Base-by-base conservation (phyloP, 2,797 vertebrate genomes). In the Centropyge bicolor region DNA sequence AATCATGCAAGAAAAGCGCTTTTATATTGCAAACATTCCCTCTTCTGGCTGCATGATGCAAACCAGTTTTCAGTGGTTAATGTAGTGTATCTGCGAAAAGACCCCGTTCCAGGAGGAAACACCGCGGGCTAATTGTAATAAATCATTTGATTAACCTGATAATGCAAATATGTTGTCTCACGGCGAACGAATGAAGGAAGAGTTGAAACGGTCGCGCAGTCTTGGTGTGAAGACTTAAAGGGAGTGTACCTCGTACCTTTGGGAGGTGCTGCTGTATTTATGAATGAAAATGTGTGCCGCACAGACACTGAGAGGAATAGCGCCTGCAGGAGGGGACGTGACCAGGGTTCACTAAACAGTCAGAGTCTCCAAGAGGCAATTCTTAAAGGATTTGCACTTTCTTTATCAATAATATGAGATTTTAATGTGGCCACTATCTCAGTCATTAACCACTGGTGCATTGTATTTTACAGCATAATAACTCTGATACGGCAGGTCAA, bases 271-370 rank as follows among this genome's bases (percentile, higher is more conserved):
- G 76, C 46, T 80, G 77, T 87, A 87, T 93, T 92, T 90, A 89
- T 93, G 93, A 94, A 93, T 93, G 92, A 81, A 91, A 87, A 86
- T 80, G 84, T 88, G 83, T 81, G 83, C 82, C 62, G 84, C 84
- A 65, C 80, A 88, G 76, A 85, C 74, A 38, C 70, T 0, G 59
- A 68, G 81, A 40, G 65, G 72, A 84, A 85, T 12, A 74, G 61
- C 0, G 76, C 85, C 86, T 78, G 83, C 86, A 86, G 81, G 79
- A 78, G 74, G 55, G 41, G 56, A 86, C 75, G 87, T 91, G 90
- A 90, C 82, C 82, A 2, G 83, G 67, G 78, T 89, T 89, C 75
- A 85, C 57, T 86, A 81, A 81, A 8, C 68, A 85, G 76, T 70
- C 65, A 78, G 45, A 67, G 70, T 36, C 71, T 74, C 74, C 7